These are phyloP conservation scores for Branchellion lobata DNA, from an alignment of 2,888 invertebrate genomes.

Conservation along the genomic window DNA sequence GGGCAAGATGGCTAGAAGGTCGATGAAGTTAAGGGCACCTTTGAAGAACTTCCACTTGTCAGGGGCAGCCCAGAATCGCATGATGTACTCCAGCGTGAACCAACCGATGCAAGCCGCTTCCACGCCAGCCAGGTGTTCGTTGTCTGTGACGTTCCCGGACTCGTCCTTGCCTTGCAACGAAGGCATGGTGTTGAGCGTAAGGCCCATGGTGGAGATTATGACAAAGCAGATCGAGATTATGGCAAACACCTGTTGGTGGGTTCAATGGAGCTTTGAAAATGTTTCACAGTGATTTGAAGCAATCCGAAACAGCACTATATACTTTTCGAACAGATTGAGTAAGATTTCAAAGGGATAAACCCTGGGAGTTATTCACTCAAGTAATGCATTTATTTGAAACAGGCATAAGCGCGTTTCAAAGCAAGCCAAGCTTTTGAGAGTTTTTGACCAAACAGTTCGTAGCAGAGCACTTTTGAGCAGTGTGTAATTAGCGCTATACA, in stretches of 20 bases:
- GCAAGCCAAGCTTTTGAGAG: no score
- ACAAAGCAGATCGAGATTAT: conserved; percentile 74
- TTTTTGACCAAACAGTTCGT: not conserved
- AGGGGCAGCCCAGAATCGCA: conserved; percentile 92
- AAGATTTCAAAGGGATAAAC: no score
- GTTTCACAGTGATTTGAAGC: no score
- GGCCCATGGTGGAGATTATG: conserved; percentile 39
- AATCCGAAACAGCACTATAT: not conserved
- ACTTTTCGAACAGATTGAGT: no score
- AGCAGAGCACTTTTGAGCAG: no score
- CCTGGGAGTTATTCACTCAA: no score
- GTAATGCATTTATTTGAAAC: no score
- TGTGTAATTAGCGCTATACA: no score
- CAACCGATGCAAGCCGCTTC: conserved; percentile 98
- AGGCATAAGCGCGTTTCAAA: no score
- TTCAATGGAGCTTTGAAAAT: not conserved
- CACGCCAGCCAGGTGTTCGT: conserved; percentile 66
- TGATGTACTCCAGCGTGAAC: conserved; percentile 96
- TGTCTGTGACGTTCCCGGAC: conserved; percentile 32
- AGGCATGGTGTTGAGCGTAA: conserved; percentile 45
- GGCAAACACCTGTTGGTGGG: conserved; percentile 70
- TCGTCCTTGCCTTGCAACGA: conserved; percentile 33
- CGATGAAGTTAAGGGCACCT: conserved; percentile 95
- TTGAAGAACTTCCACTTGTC: conserved; percentile 99
- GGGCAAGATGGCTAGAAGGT: conserved; percentile 95